phyloP scores from a whole-genome alignment of 2,113 vertebrate genomes.

The Eidolon helvum region DNA sequence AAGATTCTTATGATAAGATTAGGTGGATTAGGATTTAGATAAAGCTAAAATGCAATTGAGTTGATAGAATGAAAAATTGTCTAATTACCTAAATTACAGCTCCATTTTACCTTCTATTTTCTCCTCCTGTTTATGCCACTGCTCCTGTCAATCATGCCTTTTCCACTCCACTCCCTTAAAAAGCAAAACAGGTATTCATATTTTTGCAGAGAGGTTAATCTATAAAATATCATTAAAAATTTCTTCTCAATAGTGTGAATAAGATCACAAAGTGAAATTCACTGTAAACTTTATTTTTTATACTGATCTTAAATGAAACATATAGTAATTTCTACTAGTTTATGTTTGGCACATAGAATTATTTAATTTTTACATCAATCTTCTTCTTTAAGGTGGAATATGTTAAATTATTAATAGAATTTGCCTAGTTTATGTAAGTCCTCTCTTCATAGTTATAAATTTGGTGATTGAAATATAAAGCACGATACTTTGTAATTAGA shows the following conservation, averaged over 20 bases:
- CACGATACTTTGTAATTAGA: neutral
- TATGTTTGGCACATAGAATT: neutral
- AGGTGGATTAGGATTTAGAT: neutral
- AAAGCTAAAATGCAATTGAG: neutral
- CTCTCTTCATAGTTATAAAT: neutral
- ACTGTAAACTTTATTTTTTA: neutral
- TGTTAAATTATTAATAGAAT: conserved; percentile 9
- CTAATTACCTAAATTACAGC: neutral
- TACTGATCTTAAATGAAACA: conserved; percentile 13
- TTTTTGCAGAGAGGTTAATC: neutral
- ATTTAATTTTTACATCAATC: conserved; percentile 15
- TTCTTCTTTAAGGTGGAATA: conserved; percentile 17
- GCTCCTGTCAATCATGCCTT: neutral
- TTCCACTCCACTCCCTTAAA: neutral
- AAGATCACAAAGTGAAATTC: conserved; percentile 8
- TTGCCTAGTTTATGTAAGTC: neutral
- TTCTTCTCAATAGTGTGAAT: neutral
- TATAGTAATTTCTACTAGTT: conserved; percentile 12
- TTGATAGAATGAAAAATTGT: neutral
- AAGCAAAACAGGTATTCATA: neutral
- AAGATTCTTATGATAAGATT: neutral
- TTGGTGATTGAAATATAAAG: neutral
- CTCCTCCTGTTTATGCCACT: neutral
- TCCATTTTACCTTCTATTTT: neutral
- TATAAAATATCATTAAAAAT: neutral